These are phyloP conservation scores for Melanotaenia boesemani DNA, from an alignment of 2,797 vertebrate genomes.

Conservation along the genomic window DNA sequence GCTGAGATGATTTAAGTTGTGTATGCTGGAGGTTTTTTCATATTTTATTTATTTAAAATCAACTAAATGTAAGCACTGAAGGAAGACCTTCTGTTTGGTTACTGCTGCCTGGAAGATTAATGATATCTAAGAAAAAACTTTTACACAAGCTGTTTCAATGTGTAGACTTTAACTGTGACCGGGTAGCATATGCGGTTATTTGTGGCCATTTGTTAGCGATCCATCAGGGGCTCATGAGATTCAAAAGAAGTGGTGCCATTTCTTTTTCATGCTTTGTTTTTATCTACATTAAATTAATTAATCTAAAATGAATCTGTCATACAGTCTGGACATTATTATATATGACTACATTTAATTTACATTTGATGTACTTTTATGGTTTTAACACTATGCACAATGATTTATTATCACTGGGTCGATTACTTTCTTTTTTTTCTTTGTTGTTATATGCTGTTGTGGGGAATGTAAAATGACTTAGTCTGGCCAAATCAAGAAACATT, in stretches of 20 bases:
- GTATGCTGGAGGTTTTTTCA: slow-evolving; percentile 18
- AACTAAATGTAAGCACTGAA: slow-evolving; percentile 42
- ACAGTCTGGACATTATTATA: neutral
- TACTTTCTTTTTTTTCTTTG: no score
- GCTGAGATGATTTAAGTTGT: slow-evolving; percentile 19
- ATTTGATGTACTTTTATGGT: neutral
- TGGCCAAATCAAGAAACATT: no score
- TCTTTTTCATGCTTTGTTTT: neutral
- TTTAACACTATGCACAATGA: neutral
- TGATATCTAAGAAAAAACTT: slow-evolving; percentile 27
- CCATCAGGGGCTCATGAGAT: neutral
- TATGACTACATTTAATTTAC: no score
- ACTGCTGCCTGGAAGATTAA: slow-evolving; percentile 29
- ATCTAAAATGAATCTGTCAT: neutral
- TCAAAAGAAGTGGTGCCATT: neutral
- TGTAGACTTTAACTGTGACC: slow-evolving; percentile 8
- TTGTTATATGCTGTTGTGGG: no score
- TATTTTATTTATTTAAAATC: slow-evolving; percentile 11
- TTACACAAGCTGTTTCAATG: slow-evolving; percentile 10
- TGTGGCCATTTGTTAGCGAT: slow-evolving; percentile 12
- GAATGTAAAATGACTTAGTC: no score
- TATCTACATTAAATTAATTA: neutral
- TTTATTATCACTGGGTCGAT: no score
- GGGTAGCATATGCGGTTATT: slow-evolving; percentile 2
- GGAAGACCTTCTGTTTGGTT: slow-evolving; percentile 69